Base-by-base conservation (phyloP, 2,888 invertebrate genomes). In the Syrista parreyssii region DNA sequence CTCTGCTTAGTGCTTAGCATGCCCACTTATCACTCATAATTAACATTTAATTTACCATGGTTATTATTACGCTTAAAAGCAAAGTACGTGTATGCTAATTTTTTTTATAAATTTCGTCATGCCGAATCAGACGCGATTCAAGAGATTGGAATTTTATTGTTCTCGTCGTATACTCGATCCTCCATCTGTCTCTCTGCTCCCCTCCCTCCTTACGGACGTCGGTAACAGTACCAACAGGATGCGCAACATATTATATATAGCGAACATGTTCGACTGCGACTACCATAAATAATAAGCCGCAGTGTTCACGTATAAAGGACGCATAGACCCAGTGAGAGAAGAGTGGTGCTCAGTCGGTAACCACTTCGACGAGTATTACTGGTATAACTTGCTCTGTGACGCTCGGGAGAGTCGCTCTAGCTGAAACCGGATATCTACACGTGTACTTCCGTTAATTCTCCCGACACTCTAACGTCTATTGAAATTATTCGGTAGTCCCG, bases 201-300 rank as follows among this genome's bases (percentile, higher is more conserved):
- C 23, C 23, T 23, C 4, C 15, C 23, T 55, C 40, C 9, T 55
- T 55, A 23, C 6, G 1, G 15, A 55, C 15, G 15, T 40, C 40
- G 6, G 15, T 23, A 40, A 23, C 77, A 79, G 81, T 80, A 79
- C 82, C 81, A 80, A 85, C 85, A 86, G 86, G 86, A 85, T 85
- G 85, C 82, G 77, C 82, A 76, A 23, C 80, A 80, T 82, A 82
- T 83, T 83, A 84, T 83, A 85, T 84, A 81, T 82, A 83, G 83
- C 79, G 81, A 83, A 80, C 83, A 86, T 83, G 85, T 84, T 85
- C 84, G 83, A 81, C 81, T 85, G 84, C 83, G 80, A 81, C 83
- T 84, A 82, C 86, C 86, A 86, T 84, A 86, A 86, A 86, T 86
- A 86, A 86, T 86, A 85, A 85, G 84, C 81, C 75, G 80, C 77